Evolutionary conservation across 2,888 invertebrate genomes (phyloP).

Genomic region (Alsophila aescularia): DNA sequence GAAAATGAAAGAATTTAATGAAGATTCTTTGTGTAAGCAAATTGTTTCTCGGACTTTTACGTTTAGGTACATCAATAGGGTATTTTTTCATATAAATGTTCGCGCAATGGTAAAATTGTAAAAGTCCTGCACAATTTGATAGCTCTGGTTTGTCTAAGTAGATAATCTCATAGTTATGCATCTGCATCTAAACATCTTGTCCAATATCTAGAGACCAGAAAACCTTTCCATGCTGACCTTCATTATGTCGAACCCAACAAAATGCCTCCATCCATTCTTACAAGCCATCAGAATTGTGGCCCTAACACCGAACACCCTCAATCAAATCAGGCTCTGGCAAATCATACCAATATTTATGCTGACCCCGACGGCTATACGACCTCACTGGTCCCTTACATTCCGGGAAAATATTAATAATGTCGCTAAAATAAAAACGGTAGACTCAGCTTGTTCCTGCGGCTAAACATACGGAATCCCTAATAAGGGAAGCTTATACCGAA

Average conservation of each 20-base stretch:
- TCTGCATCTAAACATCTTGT: too few relatives aligned
- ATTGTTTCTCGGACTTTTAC: constrained; percentile 16
- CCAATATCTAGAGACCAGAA: too few relatives aligned
- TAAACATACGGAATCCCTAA: constrained; percentile 78
- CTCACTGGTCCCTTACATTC: constrained; percentile 23
- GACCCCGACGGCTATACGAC: constrained; percentile 33
- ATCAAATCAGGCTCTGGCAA: constrained; percentile 24
- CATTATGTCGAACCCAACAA: not conserved
- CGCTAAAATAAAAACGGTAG: constrained; percentile 68
- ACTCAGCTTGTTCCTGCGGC: constrained; percentile 61
- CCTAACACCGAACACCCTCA: constrained; percentile 28
- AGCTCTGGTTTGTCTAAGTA: too few relatives aligned
- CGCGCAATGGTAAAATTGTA: too few relatives aligned
- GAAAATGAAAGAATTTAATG: constrained; percentile 34
- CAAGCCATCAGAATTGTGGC: constrained; percentile 11
- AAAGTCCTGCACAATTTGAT: too few relatives aligned
- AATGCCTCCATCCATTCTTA: not conserved
- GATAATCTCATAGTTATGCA: too few relatives aligned
- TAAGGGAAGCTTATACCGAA: constrained; percentile 80
- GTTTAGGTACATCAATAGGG: not conserved
- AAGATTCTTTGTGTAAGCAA: constrained; percentile 33
- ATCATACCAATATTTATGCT: constrained; percentile 32
- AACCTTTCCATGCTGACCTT: too few relatives aligned
- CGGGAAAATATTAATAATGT: constrained; percentile 71
- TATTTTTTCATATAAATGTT: too few relatives aligned